Percentiles rank a stretch among this genome's conserved stretches.
phyloP scores from a whole-genome alignment of 2,888 invertebrate genomes.

The Apocheima hispidaria region DNA sequence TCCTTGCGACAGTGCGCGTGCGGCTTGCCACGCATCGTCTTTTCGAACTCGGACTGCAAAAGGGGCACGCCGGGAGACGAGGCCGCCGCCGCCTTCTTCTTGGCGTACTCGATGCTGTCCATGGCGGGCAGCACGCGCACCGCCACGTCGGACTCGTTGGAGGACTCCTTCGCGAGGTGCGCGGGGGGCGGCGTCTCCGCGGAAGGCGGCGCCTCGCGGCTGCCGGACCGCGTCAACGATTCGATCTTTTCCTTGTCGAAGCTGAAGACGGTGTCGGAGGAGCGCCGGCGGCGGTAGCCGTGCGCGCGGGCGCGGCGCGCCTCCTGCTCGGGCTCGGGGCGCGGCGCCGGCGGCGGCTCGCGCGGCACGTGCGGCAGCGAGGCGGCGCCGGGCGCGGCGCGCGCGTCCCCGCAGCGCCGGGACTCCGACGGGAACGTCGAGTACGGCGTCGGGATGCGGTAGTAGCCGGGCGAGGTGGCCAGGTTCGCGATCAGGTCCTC shows the following conservation, averaged over 20 bases:
- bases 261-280: slow-evolving; percentile 91
- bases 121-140: slow-evolving; percentile 81
- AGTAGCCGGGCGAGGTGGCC: slow-evolving; percentile 76
- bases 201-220: slow-evolving; percentile 53
- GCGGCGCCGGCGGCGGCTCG: slow-evolving; percentile 76
- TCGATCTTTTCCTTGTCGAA: slow-evolving; percentile 92
- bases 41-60: slow-evolving; percentile 88
- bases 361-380: slow-evolving; percentile 86
- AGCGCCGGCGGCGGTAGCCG: slow-evolving; percentile 87
- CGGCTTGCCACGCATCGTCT: slow-evolving; percentile 70
- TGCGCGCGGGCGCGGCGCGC: slow-evolving; percentile 78
- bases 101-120: slow-evolving; percentile 85
- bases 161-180: slow-evolving; percentile 80
- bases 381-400: slow-evolving; percentile 88
- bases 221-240: slow-evolving; percentile 86
- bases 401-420: slow-evolving; percentile 85
- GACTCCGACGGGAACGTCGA: slow-evolving; percentile 88
- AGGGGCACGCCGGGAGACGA: slow-evolving; percentile 81
- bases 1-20: slow-evolving; percentile 82
- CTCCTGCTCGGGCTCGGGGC: slow-evolving; percentile 77
- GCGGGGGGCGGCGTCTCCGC: slow-evolving; percentile 66
- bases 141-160: slow-evolving; percentile 82
- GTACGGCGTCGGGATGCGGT: slow-evolving; percentile 87
- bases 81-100: slow-evolving; percentile 77
- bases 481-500: slow-evolving; percentile 86